Evolutionary conservation across 1,140 invertebrate species (phyloP), one percentile per base, ranked within the genome.

Genomic region (Tribolium castaneum): DNA sequence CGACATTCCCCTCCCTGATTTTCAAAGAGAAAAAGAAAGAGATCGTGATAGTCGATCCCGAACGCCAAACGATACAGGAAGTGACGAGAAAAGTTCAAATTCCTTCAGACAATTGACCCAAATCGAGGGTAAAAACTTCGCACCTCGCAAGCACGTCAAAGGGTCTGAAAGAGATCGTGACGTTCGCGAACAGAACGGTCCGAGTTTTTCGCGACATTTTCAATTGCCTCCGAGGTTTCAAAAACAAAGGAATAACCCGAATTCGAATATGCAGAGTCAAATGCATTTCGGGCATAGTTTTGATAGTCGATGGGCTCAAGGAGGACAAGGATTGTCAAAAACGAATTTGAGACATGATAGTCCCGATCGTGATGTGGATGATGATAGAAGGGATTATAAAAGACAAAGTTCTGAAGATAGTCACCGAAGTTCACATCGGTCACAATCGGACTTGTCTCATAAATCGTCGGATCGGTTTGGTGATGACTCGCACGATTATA

Each of bases 191-290:
- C 80, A 82, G 77, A 79, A 86, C 85, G 72, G 85, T 80, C 86
- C 87, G 1, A 90, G 88, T 7, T 94, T 92, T 82, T 92, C 92
- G 6, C 90, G 92, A 82, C 91, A 91, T 56, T 96, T 94, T 86
- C 92, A 94, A 86, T 89, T 97, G 80, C 95, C 96, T 34, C 96
- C 96, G 39, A 89, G 96, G 50, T 96, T 97, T 87, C 92, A 94
- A 84, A 95, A 93, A 82, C 87, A 88, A 81, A 49, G 80, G 1
- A 84, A 83, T 62, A 82, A 82, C 75, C 73, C 75, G 30, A 80
- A 72, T 75, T 71, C 71, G 49, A 81, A 80, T 52, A 56, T 66
- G 30, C 80, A 80, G 49, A 62, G 45, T 50, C 77, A 70, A 39
- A 66, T 73, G 50, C 71, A 73, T 54, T 73, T 52, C 14, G 22